Evolutionary conservation across 2,888 invertebrate species (phyloP).

Genomic region (Allygus modestus): DNA sequence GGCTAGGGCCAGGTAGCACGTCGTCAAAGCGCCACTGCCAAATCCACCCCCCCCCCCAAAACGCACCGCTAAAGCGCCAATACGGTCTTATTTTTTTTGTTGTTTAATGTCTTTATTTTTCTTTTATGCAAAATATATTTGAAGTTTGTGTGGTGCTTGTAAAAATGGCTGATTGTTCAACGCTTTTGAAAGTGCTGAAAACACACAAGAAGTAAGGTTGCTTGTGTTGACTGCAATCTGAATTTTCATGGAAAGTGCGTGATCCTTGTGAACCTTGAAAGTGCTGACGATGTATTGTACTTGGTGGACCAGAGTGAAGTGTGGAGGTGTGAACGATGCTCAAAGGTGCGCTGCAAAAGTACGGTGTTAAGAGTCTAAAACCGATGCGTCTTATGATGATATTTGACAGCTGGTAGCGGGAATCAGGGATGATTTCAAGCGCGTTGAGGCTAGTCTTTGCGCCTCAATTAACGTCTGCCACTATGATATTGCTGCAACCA

Average conservation of each 20-base stretch:
- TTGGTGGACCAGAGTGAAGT: slow-evolving; percentile 14
- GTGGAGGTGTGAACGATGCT: slow-evolving; percentile 32
- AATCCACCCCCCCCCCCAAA: no score
- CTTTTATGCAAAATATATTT: no score
- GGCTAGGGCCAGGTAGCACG: no score
- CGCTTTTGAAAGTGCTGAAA: slow-evolving; percentile 6
- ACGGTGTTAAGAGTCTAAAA: slow-evolving; percentile 33
- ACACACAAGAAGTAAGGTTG: slow-evolving; percentile 4
- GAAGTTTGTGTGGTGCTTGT: no score
- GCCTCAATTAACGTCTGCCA: slow-evolving; percentile 16
- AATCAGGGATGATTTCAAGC: slow-evolving; percentile 1
- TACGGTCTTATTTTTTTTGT: no score
- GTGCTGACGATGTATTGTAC: slow-evolving; percentile 7
- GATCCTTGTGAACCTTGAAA: no score
- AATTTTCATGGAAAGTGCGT: slow-evolving; percentile 43
- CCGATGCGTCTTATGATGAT: slow-evolving; percentile 3
- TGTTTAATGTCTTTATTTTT: no score
- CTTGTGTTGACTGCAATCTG: slow-evolving; percentile 7
- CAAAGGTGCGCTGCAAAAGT: slow-evolving; percentile 15
- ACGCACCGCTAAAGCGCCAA: no score
- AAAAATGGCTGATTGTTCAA: slow-evolving; percentile 20
- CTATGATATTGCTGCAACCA: not conserved
- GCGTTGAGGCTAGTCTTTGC: not conserved
- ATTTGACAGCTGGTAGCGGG: not conserved
- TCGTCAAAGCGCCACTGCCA: no score